Conservation (phyloP, 2,113 vertebrate species). For the Sturnus vulgaris region DNA sequence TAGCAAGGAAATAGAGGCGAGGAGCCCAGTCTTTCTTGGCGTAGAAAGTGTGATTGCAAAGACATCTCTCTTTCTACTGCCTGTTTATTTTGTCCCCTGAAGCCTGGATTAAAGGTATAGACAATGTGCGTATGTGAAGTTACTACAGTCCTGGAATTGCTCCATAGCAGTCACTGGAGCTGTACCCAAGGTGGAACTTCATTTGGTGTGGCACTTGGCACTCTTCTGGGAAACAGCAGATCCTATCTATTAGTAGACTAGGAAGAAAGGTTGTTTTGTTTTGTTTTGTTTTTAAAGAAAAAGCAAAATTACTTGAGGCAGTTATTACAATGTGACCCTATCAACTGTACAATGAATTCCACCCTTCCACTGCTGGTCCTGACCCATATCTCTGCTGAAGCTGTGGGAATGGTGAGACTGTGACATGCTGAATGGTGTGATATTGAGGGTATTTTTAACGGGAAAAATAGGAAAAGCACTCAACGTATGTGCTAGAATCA, state of each 20-base stretch:
- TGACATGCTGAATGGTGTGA: slow-evolving; percentile 33
- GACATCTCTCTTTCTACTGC: slow-evolving; percentile 3
- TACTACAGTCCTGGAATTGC: background rate
- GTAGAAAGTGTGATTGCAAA: background rate
- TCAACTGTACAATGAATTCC: background rate
- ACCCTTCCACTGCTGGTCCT: background rate
- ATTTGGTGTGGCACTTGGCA: background rate
- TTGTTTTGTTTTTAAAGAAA: background rate
- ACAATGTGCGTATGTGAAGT: background rate
- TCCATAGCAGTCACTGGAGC: background rate
- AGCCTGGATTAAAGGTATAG: background rate
- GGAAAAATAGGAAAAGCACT: background rate
- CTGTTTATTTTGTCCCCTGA: background rate
- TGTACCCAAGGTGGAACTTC: background rate
- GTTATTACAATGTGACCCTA: background rate
- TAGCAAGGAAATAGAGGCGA: background rate
- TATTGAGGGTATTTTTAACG: slow-evolving; percentile 2
- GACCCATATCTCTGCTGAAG: slow-evolving; percentile 6
- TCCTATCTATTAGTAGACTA: background rate
- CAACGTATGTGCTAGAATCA: background rate
- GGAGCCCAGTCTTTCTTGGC: background rate
- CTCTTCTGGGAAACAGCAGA: slow-evolving; percentile 9
- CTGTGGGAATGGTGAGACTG: slow-evolving; percentile 23
- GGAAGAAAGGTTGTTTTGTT: background rate
- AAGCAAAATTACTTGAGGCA: background rate